A percentile compares a stretch with the other conserved stretches of the same genome.
These are phyloP conservation scores for Heliocidaris tuberculata DNA, from an alignment of 35 echinoderm and acorn worm genomes.

Conservation along the genomic window DNA sequence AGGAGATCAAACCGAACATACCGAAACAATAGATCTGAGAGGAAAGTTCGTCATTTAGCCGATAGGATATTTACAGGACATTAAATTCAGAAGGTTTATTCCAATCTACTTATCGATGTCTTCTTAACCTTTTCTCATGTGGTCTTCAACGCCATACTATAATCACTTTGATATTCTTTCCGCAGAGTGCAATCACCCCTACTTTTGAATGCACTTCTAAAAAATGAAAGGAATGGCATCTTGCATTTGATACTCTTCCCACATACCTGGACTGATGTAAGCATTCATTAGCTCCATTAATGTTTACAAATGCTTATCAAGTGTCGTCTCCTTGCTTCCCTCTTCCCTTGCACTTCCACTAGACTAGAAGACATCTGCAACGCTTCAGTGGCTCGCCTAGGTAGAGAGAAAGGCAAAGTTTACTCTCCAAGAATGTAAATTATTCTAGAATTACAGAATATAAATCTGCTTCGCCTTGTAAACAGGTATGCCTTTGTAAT, in stretches of 20 bases:
- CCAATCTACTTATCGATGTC: conserved; percentile 3
- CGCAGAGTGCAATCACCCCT: not conserved
- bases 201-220: not conserved
- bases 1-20: not conserved
- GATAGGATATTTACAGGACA: not conserved
- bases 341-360: not conserved
- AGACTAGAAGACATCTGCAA: not conserved
- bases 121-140: not conserved
- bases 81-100: not conserved
- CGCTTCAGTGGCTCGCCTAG: not conserved
- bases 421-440: not conserved
- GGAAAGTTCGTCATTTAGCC: not conserved
- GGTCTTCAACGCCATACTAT: not conserved
- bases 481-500: not conserved
- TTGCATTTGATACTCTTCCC: not conserved
- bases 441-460: not conserved
- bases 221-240: not conserved
- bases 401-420: not conserved
- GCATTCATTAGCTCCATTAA: conserved; percentile 17
- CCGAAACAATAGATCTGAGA: not conserved
- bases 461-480: not conserved
- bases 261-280: not conserved
- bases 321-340: not conserved
- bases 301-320: not conserved
- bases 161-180: not conserved